phyloP scores from a whole-genome alignment of 2,113 vertebrate genomes.

The Zosterops lateralis region DNA sequence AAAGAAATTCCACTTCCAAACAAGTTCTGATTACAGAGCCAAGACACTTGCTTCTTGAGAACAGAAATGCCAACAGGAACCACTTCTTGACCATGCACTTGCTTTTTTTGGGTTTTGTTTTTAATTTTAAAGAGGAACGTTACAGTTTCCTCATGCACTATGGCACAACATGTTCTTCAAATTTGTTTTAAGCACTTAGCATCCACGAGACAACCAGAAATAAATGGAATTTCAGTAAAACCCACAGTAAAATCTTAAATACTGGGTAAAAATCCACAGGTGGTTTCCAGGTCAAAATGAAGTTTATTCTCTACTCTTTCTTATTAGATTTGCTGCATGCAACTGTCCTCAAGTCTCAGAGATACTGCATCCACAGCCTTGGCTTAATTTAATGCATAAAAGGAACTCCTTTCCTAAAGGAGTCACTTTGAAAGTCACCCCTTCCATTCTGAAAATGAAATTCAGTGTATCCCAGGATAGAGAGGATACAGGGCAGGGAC shows the following conservation, averaged over 20 bases:
- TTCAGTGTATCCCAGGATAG: neutral
- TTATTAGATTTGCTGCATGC: neutral
- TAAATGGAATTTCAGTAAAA: neutral
- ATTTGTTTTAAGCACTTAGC: neutral
- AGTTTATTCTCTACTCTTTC: neutral
- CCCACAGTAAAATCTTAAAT: neutral
- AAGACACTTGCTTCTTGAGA: neutral
- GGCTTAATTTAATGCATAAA: neutral
- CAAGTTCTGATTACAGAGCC: neutral
- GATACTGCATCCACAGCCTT: neutral
- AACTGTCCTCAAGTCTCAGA: neutral
- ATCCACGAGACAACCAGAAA: neutral
- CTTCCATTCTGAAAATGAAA: neutral
- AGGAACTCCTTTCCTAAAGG: neutral
- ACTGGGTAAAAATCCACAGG: neutral
- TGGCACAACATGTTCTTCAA: neutral
- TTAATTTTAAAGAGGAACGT: neutral
- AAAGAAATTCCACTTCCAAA: neutral
- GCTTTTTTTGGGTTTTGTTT: neutral
- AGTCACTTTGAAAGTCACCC: neutral
- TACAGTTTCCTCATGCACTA: neutral
- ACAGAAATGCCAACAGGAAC: neutral
- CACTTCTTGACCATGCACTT: neutral
- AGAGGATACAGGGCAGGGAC: neutral
- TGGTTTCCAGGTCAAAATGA: neutral